Evolutionary conservation across 2,888 invertebrate species (phyloP).

Genomic region (Tipula unca): DNA sequence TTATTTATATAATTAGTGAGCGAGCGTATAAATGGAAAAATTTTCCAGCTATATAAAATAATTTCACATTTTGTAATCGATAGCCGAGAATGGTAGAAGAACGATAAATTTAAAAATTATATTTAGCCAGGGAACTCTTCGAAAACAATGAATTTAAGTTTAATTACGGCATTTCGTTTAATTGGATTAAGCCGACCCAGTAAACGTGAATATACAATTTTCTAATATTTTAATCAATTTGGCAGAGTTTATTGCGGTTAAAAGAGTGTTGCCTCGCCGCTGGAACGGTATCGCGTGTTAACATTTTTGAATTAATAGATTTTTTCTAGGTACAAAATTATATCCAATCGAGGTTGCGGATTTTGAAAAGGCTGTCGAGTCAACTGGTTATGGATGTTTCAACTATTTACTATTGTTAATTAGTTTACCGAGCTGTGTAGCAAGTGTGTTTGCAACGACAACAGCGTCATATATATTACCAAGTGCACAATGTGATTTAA

Average conservation of each 20-base stretch:
- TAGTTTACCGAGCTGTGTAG: conserved; percentile 55
- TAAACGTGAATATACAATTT: not conserved
- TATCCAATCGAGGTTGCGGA: conserved; percentile 40
- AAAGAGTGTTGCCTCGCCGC: not conserved
- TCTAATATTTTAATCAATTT: not conserved
- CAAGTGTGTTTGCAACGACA: conserved; percentile 61
- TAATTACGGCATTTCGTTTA: not conserved
- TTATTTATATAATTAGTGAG: not conserved
- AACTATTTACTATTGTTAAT: conserved; percentile 53
- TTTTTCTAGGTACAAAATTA: not conserved
- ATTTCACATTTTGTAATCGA: not conserved
- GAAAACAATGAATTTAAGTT: not conserved
- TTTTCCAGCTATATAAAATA: not conserved
- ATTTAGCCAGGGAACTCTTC: not conserved
- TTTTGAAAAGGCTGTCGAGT: conserved; percentile 62
- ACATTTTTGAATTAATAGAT: not conserved
- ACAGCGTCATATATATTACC: conserved; percentile 66
- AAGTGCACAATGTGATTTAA: conserved; percentile 64
- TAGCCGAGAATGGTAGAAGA: not conserved
- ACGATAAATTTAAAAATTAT: not conserved
- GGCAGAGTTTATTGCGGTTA: not conserved
- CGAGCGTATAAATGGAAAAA: not conserved
- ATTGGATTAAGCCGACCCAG: not conserved
- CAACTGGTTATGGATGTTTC: conserved; percentile 61
- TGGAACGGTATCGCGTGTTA: not conserved